phyloP scores from a whole-genome alignment of 2,888 invertebrate genomes.

The Archips crataeganus region DNA sequence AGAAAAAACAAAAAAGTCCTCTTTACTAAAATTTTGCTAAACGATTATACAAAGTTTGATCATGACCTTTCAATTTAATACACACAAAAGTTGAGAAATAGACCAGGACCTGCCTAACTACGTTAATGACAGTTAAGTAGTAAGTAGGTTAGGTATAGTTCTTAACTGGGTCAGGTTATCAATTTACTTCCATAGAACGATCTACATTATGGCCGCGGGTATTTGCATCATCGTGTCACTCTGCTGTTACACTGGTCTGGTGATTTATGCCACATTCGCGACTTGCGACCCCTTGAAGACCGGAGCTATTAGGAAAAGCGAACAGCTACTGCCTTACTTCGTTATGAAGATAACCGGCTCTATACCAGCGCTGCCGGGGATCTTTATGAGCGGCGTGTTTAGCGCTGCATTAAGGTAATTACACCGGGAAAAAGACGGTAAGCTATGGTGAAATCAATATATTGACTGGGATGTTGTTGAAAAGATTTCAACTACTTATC shows the following conservation, averaged over 20 bases:
- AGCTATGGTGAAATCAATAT: too few species aligned
- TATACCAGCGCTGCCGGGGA: conserved; percentile 92
- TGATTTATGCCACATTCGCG: conserved; percentile 94
- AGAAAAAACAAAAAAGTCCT: too few species aligned
- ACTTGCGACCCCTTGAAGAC: conserved; percentile 94
- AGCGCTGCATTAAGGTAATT: conserved; percentile 93
- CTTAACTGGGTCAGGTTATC: neutral
- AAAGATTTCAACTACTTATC: too few species aligned
- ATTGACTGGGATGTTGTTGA: too few species aligned
- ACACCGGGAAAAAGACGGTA: neutral
- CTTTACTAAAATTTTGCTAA: too few species aligned
- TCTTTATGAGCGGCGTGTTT: conserved; percentile 94
- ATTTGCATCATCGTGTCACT: conserved; percentile 90
- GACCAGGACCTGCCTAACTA: too few species aligned
- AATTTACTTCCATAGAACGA: conserved; percentile 84
- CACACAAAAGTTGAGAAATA: too few species aligned
- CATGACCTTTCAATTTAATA: too few species aligned
- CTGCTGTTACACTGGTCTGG: conserved; percentile 93
- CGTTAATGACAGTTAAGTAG: too few species aligned
- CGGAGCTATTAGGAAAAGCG: conserved; percentile 88
- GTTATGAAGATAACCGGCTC: conserved; percentile 92
- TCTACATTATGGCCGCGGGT: conserved; percentile 91
- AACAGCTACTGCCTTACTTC: conserved; percentile 92
- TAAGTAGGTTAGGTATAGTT: too few species aligned
- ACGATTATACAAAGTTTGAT: too few species aligned